Base-by-base conservation (phyloP, 2,113 vertebrate species). In the Sisor rabdophorus region DNA sequence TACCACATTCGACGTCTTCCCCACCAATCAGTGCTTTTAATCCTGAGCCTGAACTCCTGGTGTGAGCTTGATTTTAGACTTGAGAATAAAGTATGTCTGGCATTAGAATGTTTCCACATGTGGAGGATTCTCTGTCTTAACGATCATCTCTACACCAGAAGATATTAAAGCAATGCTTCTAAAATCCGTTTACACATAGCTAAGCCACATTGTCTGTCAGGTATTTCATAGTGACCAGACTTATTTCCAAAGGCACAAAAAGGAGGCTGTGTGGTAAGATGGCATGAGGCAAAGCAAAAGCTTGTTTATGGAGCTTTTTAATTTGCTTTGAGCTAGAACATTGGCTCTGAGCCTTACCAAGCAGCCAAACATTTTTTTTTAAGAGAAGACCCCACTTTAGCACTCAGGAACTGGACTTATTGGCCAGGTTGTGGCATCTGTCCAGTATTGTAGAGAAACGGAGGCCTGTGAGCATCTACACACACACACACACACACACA, bases 361-460 rank as follows among this genome's bases (percentile, higher is more conserved):
- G 17, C n/a, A 67, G 76, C 71, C 76, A 75, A 68, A 36, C 32
- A 36, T 22, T 44, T 78, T 13, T 19, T 28, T 71, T 75, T 58
- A 79, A 76, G 60, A 68, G 68, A 72, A 79, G 59, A 73, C 72
- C 72, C 67, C 73, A 59, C 59, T 65, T 59, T 61, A 60, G 67
- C 64, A 55, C 73, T 59, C 53, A 50, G 76, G 80, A 78, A 53
- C 58, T 55, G 67, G 80, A 69, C 77, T 82, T 79, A 82, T 82
- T 82, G 80, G 72, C 58, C 68, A 76, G 73, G 73, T 76, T 82
- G 80, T 79, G 80, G 80, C 76, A 72, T 82, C 24, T 79, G 67
- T 82, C 80, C 80, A 82, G 73, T 55, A 76, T 47, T 79, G 71
- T 30, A 69, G 71, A 73, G 55, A 79, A 60, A 78, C 76, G 73